phyloP scores from a whole-genome alignment of 1,140 invertebrate species.

The Uloborus diversus region DNA sequence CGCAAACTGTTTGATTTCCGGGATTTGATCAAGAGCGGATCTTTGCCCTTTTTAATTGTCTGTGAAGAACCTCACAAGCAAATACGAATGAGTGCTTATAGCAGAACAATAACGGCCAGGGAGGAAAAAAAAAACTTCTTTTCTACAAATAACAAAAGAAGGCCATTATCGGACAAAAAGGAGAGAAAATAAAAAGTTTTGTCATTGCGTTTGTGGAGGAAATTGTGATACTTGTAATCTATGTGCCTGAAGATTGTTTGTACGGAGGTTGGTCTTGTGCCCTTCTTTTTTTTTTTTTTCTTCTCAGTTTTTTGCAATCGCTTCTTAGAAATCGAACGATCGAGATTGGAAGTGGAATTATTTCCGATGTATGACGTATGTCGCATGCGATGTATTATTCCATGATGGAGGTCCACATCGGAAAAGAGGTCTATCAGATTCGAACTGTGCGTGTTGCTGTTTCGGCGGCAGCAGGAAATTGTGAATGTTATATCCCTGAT shows the following conservation, averaged over 20 bases:
- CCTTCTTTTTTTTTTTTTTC: conserved; percentile 5
- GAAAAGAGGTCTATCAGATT: neutral
- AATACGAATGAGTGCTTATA: neutral
- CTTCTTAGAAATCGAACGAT: neutral
- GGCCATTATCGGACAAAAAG: neutral
- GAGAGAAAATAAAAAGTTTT: neutral
- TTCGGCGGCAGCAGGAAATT: neutral
- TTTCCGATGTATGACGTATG: conserved; percentile 16
- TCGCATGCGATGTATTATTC: neutral
- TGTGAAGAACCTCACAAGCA: neutral
- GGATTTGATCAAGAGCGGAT: neutral
- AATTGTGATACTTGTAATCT: conserved; percentile 40
- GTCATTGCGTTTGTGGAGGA: conserved; percentile 1
- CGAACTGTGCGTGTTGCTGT: neutral
- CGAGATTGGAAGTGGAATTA: neutral
- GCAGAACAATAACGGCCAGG: neutral
- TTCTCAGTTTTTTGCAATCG: conserved; percentile 18
- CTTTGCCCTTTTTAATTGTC: conserved; percentile 9
- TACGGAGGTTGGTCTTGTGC: neutral
- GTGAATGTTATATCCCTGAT: neutral
- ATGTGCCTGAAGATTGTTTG: neutral
- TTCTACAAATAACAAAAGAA: neutral
- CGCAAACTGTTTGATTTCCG: neutral
- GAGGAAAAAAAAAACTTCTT: neutral
- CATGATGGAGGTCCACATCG: neutral